Evolutionary conservation across 1,140 invertebrate genomes (phyloP).

Genomic region (Caenorhabditis briggsae): DNA sequence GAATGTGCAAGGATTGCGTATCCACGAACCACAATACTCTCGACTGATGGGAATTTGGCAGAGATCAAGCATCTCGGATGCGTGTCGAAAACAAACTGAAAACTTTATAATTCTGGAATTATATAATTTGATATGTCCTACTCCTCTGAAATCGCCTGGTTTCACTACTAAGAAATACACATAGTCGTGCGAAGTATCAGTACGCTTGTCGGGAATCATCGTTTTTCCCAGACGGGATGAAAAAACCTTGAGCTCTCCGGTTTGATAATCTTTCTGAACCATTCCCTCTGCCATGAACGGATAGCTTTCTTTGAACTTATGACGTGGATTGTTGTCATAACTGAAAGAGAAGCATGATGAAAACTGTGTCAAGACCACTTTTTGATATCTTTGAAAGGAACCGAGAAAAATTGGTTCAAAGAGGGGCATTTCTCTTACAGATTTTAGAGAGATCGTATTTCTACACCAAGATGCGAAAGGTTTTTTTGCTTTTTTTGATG

Average conservation of each 20-base stretch:
- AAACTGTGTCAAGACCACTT: too few relatives aligned
- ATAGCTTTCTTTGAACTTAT: conserved; percentile 3
- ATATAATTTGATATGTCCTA: not conserved
- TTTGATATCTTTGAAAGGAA: too few relatives aligned
- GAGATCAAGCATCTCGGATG: conserved; percentile 25
- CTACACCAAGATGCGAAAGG: too few relatives aligned
- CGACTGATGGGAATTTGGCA: not conserved
- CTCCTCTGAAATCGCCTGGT: conserved; percentile 2
- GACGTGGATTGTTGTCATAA: not conserved
- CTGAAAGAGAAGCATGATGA: not conserved
- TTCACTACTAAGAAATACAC: not conserved
- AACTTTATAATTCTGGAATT: not conserved
- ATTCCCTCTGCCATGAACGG: conserved; percentile 34
- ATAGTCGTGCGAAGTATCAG: not conserved
- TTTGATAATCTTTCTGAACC: conserved; percentile 4
- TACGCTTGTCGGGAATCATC: not conserved
- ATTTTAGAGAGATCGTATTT: too few relatives aligned
- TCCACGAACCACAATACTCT: not conserved
- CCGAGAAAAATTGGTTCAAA: too few relatives aligned
- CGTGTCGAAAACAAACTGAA: not conserved
- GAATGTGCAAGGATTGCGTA: conserved; percentile 16
- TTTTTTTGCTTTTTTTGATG: too few relatives aligned
- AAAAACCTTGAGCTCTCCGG: not conserved
- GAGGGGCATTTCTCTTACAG: too few relatives aligned
- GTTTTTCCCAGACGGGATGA: not conserved